Conservation (phyloP, 2,113 vertebrate genomes). For the Sarotherodon lohbergeri region DNA sequence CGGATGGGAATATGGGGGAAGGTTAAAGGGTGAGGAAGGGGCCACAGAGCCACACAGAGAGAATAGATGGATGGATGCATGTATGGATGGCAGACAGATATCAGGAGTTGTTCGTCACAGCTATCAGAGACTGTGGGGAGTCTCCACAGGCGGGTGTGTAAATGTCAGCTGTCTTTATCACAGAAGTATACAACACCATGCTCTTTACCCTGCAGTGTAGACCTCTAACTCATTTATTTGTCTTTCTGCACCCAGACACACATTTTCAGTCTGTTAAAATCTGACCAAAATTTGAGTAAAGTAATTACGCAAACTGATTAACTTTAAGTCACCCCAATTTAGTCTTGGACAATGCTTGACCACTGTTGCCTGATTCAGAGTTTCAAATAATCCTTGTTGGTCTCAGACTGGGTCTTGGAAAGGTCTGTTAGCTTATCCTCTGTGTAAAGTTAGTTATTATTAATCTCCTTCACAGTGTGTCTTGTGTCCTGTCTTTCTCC, state of each 20-base stretch:
- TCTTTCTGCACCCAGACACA: not conserved
- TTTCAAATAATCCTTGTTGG: not conserved
- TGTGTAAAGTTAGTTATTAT: not conserved
- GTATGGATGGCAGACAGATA: not conserved
- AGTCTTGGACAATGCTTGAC: not conserved
- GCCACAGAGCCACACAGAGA: not conserved
- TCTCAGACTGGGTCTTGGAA: not conserved
- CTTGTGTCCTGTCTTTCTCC: not conserved
- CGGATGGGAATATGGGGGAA: not conserved
- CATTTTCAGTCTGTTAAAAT: not conserved
- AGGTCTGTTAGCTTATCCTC: not conserved
- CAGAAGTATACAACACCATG: not conserved
- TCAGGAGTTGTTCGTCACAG: not conserved
- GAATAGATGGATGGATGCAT: not conserved
- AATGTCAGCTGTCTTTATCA: not conserved
- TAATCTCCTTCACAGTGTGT: not conserved
- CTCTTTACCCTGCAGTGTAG: not conserved
- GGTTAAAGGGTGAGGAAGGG: not conserved
- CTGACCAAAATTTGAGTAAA: not conserved
- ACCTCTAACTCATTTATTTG: not conserved
- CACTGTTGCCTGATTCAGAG: not conserved
- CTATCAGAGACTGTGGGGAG: not conserved
- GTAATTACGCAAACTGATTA: not conserved
- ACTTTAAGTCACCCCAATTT: not conserved
- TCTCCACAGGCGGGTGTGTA: not conserved